Conservation (phyloP, 2,113 vertebrate species). For the Tragulus kanchil region DNA sequence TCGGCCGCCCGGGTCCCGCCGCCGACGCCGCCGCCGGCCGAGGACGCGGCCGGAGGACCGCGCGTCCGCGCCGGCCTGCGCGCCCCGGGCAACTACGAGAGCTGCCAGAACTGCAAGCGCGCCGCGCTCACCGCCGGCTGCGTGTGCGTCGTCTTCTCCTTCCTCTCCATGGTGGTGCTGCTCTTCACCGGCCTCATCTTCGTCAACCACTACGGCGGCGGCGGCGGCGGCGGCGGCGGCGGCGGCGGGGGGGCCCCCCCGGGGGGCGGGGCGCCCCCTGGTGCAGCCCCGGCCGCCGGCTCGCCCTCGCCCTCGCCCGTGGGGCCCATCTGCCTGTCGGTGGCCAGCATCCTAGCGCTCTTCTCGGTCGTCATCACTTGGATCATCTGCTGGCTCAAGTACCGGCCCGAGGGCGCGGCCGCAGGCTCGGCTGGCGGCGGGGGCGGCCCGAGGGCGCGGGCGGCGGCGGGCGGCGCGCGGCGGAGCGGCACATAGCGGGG, state of each 20-base stretch:
- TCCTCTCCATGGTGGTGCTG: slow-evolving; percentile 96
- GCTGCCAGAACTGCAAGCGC: slow-evolving; percentile 94
- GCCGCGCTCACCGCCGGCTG: slow-evolving; percentile 95
- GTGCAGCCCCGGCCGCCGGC: slow-evolving; percentile 79
- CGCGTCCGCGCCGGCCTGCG: slow-evolving; percentile 89
- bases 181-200: slow-evolving; percentile 97
- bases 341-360: slow-evolving; percentile 96
- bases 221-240: slow-evolving; percentile 57
- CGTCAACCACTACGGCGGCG: slow-evolving; percentile 91
- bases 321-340: slow-evolving; percentile 94
- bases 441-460: slow-evolving; percentile 73
- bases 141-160: slow-evolving; percentile 96
- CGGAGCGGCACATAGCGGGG: slow-evolving; percentile 72
- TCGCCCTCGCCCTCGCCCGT: slow-evolving; percentile 91
- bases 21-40: slow-evolving; percentile 5
- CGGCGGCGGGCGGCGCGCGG: not conserved
- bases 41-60: slow-evolving; percentile 58
- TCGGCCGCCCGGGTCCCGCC: slow-evolving; percentile 60
- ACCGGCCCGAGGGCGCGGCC: slow-evolving; percentile 90
- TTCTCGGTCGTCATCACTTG: slow-evolving; percentile 96
- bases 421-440: slow-evolving; percentile 83
- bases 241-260: slow-evolving; percentile 74
- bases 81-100: slow-evolving; percentile 92
- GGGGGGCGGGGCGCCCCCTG: slow-evolving; percentile 76
- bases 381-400: slow-evolving; percentile 96